phyloP scores from a whole-genome alignment of 2,797 vertebrate species.

The Sebastes dallii region DNA sequence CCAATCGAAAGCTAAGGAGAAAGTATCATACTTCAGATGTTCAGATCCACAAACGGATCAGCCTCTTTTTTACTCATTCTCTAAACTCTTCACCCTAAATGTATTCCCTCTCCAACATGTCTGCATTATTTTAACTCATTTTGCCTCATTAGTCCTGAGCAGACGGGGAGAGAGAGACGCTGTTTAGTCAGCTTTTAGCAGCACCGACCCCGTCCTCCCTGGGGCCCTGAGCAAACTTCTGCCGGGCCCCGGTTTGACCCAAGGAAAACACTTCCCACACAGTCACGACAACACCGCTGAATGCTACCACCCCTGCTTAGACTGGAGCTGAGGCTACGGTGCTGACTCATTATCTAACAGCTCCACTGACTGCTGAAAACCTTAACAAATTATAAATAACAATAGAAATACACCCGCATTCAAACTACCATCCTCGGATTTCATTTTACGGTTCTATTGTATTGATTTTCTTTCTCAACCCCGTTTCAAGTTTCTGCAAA shows the following conservation, averaged over 20 bases:
- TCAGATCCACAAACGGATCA: neutral
- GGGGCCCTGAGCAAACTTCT: neutral
- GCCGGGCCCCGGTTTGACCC: neutral
- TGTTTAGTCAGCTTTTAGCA: conserved; percentile 5
- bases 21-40: neutral
- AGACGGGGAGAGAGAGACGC: neutral
- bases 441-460: neutral
- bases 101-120: neutral
- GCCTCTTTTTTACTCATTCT: neutral
- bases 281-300: neutral
- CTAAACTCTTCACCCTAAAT: neutral
- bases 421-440: neutral
- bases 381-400: neutral
- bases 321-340: neutral
- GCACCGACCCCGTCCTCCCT: neutral
- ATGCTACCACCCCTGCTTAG: neutral
- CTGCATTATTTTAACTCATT: conserved; percentile 2
- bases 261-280: neutral
- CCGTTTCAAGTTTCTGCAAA: neutral
- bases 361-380: neutral
- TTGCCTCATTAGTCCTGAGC: conserved; percentile 22
- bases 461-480: neutral
- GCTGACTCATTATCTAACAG: neutral
- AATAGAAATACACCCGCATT: neutral
- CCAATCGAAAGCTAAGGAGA: neutral